Evolutionary conservation across 2,113 vertebrate genomes (phyloP).

Genomic region (Etia nguti): DNA sequence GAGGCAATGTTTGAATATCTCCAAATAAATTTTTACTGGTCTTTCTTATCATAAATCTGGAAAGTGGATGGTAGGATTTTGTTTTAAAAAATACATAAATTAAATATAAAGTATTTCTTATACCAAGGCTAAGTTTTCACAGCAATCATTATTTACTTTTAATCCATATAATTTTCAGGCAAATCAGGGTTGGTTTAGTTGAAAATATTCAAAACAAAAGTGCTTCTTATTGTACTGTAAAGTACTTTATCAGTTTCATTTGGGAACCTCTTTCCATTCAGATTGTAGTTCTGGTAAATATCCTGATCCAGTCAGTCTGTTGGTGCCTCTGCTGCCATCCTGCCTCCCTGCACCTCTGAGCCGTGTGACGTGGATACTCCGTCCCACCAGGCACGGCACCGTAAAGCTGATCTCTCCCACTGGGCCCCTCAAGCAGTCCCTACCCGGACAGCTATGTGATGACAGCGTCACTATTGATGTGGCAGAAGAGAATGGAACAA

Average conservation of each 20-base stretch:
- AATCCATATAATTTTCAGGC: fast-evolving
- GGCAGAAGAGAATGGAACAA: conserved; percentile 36
- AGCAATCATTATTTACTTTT: neutral
- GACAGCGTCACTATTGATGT: conserved; percentile 71
- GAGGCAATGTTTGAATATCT: neutral
- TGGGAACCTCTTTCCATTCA: neutral
- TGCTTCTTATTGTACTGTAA: neutral
- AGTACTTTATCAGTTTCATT: neutral
- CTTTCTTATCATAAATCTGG: neutral
- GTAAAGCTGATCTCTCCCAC: conserved; percentile 67
- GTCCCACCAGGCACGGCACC: conserved; percentile 54
- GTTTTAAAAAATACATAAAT: neutral
- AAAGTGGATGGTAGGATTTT: neutral
- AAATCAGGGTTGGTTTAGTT: neutral
- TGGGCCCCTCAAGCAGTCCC: conserved; percentile 71
- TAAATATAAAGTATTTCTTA: neutral
- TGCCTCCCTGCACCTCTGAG: conserved; percentile 71
- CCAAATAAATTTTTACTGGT: fast-evolving
- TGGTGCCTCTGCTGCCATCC: conserved; percentile 60
- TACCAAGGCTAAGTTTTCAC: neutral
- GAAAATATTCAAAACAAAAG: neutral
- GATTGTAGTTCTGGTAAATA: conserved; percentile 72
- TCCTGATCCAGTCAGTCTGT: conserved; percentile 50
- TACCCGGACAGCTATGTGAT: conserved; percentile 74
- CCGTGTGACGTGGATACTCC: conserved; percentile 78